A percentile compares a stretch with the other conserved stretches of the same genome.
These are phyloP conservation scores for Lepidocyrtoides sp. DNA, from an alignment of 2,888 invertebrate genomes.

Conservation along the genomic window DNA sequence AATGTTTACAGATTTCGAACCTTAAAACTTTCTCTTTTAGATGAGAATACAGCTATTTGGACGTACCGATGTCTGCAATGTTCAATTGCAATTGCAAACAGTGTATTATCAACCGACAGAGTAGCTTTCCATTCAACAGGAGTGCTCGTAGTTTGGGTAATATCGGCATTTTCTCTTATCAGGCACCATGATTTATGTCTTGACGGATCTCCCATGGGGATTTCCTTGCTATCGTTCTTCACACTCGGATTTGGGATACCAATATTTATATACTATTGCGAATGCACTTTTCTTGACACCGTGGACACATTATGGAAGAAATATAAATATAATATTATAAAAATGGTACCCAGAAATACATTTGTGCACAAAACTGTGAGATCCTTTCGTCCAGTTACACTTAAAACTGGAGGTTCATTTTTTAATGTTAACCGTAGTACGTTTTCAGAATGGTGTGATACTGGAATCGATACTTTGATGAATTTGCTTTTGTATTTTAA, in stretches of 20 bases:
- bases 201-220: neutral
- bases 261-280: neutral
- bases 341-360: neutral
- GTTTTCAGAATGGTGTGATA: neutral
- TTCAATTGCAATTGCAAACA: neutral
- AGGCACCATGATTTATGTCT: neutral
- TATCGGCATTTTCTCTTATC: neutral
- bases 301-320: neutral
- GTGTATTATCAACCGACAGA: neutral
- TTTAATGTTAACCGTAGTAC: constrained; percentile 11
- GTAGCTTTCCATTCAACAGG: neutral
- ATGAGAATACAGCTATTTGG: neutral
- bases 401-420: neutral
- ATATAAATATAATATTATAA: neutral
- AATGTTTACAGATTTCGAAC: neutral
- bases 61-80: constrained; percentile 8
- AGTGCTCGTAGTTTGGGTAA: neutral
- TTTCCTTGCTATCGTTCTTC: neutral
- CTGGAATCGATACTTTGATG: neutral
- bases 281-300: neutral
- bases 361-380: neutral
- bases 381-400: neutral
- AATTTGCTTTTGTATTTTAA: neutral
- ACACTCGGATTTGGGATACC: neutral
- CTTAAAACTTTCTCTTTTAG: neutral